These are phyloP conservation scores for Gila robusta DNA, from an alignment of 2,797 vertebrate species.

Conservation along the genomic window DNA sequence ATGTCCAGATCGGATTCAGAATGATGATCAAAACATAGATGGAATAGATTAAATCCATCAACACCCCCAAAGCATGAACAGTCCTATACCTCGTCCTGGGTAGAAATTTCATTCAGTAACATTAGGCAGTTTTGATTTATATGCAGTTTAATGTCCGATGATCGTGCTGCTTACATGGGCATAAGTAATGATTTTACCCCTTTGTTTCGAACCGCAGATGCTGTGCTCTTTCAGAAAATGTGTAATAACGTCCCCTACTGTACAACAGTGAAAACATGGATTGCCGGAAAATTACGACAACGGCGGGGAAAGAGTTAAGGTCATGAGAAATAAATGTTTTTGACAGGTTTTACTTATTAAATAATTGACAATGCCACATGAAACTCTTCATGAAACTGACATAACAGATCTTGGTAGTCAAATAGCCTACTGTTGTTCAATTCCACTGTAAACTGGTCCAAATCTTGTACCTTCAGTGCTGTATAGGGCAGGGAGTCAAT, in stretches of 20 bases:
- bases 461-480: slow-evolving; percentile 4
- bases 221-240: background rate
- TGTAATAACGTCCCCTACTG: background rate
- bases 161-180: background rate
- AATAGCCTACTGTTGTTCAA: background rate
- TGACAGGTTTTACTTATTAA: background rate
- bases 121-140: background rate
- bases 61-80: background rate
- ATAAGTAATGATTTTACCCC: background rate
- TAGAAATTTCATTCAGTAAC: background rate
- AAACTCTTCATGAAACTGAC: too few species aligned
- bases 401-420: background rate
- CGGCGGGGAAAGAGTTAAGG: background rate
- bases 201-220: background rate
- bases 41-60: background rate
- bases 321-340: slow-evolving; percentile 31
- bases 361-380: background rate
- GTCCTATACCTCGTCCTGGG: background rate
- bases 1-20: background rate
- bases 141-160: background rate
- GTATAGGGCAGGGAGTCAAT: background rate
- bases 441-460: slow-evolving; percentile 3
- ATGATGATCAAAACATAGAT: background rate
- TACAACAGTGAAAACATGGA: background rate
- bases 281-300: background rate